phyloP scores from a whole-genome alignment of 2,888 invertebrate genomes.

The Dusona sp. region DNA sequence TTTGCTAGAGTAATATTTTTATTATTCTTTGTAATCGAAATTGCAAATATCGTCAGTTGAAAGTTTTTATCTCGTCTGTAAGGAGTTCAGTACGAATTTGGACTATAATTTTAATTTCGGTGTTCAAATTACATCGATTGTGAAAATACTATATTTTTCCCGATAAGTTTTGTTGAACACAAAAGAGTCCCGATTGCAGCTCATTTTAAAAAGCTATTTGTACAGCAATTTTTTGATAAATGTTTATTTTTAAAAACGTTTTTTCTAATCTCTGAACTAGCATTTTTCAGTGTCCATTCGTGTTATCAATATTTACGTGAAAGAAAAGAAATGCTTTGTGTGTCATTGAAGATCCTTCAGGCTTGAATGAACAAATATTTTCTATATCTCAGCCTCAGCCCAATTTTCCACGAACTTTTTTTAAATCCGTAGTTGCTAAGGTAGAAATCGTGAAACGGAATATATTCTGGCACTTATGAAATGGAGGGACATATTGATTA shows the following conservation, averaged over 20 bases:
- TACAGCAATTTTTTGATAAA: too few relatives aligned
- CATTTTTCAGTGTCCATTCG: not conserved
- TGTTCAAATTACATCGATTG: too few relatives aligned
- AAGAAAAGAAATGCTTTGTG: not conserved
- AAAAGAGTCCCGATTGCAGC: too few relatives aligned
- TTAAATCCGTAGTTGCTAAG: not conserved
- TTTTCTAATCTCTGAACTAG: not conserved
- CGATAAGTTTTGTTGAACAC: too few relatives aligned
- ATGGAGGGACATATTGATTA: slow-evolving; percentile 18
- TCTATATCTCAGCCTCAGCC: not conserved
- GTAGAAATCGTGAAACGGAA: not conserved
- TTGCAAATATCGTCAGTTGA: too few relatives aligned
- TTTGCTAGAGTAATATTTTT: not conserved
- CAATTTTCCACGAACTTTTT: not conserved
- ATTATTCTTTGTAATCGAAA: not conserved
- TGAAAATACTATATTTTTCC: too few relatives aligned
- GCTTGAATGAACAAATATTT: not conserved
- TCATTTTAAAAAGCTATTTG: too few relatives aligned
- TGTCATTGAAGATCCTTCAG: not conserved
- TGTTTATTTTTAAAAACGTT: not conserved
- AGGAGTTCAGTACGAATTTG: too few relatives aligned
- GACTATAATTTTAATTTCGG: too few relatives aligned
- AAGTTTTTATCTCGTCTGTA: too few relatives aligned
- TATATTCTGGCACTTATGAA: not conserved
- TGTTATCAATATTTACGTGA: not conserved